Base-by-base conservation (phyloP, 2,888 invertebrate species). In the Andricus curvator region DNA sequence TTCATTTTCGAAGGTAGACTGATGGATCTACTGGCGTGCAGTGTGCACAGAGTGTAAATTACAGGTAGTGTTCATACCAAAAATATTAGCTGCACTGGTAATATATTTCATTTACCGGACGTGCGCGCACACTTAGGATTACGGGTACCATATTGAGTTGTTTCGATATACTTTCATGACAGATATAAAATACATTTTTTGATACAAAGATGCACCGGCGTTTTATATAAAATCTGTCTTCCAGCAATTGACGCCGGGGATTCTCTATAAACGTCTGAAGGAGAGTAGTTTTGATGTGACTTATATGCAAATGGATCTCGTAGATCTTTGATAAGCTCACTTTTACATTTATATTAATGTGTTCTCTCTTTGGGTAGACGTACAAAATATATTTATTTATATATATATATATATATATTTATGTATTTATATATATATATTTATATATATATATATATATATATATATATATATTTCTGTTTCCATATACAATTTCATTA, bases 291-390 rank as follows among this genome's bases (percentile, higher is more conserved):
- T 62, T 25, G 9, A 41, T 41, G 22, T 41, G 44, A 62, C 62
- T 66, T 78, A 66, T 25, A 56, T 79, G 82, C 84, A 84, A 84
- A 83, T 82, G 83, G 83, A 85, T 83, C 84, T 86, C 80, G 77
- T 86, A 84, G 84, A 86, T 82, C 67, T 82, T 84, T 86, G 86
- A 85, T 89, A 88, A 90, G 88, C 88, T 89, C 88, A 88, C 86
- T 87, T 86, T 85, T 83, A 44, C 80, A 78, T 80, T 76, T 81
- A 84, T 84, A 82, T 85, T 17, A 86, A 83, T 82, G 83, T 82
- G 82, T 85, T 86, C 87, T 90, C 88, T 92, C 90, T 91, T 92
- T 91, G 89, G 91, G 87, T 90, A 91, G 90, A 91, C 88, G 90
- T 92, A 90, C 89, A n/a, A n/a, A n/a, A n/a, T n/a, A 79, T 83